Conservation (phyloP, 2,797 vertebrate genomes). For the Onychomys arenicola region DNA sequence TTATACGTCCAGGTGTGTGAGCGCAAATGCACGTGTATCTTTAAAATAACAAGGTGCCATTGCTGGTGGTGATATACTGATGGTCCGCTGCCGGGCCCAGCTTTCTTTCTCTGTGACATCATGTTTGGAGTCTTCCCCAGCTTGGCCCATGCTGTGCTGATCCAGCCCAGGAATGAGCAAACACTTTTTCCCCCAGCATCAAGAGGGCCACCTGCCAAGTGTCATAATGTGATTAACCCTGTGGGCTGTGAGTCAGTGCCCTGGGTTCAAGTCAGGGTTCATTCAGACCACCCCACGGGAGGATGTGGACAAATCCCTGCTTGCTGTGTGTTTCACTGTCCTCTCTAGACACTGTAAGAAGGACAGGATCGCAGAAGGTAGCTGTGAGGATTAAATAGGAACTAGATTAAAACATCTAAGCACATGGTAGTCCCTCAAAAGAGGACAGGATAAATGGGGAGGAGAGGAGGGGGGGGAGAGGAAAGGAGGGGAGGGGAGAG, state of each 20-base stretch:
- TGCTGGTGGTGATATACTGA: background rate
- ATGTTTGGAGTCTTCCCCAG: background rate
- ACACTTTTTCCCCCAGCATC: background rate
- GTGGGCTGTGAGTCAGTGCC: background rate
- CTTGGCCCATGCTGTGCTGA: background rate
- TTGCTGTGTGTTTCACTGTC: background rate
- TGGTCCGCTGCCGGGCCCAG: background rate
- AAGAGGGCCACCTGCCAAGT: background rate
- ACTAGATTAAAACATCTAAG: background rate
- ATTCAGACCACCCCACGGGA: background rate
- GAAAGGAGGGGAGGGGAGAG: fast-evolving
- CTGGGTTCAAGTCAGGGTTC: background rate
- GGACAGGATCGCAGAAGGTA: background rate
- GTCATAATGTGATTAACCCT: fast-evolving
- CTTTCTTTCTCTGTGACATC: background rate
- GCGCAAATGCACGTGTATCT: too few species aligned
- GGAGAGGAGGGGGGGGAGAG: fast-evolving
- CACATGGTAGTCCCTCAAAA: background rate
- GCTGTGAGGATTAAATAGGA: background rate
- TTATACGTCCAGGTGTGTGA: background rate
- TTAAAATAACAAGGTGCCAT: background rate
- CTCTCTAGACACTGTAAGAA: background rate
- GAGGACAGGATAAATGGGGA: background rate
- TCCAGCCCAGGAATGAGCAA: background rate
- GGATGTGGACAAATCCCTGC: background rate